These are phyloP conservation scores for Erynnis tages DNA, from an alignment of 2,888 invertebrate genomes.

Conservation along the genomic window DNA sequence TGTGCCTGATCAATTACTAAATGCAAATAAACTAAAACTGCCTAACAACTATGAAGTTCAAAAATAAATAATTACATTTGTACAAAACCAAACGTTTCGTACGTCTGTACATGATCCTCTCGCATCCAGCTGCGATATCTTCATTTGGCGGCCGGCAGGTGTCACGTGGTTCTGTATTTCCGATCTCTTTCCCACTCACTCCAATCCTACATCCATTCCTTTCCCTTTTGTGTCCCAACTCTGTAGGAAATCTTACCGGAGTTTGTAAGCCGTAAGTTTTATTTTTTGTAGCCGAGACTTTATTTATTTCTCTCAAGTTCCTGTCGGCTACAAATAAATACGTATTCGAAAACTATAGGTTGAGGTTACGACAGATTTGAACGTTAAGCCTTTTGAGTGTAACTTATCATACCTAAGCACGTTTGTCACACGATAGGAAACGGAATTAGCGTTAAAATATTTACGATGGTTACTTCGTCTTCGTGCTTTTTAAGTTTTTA, in stretches of 20 bases:
- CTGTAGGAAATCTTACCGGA: slow-evolving; percentile 64
- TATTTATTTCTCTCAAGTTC: slow-evolving; percentile 71
- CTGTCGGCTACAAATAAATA: slow-evolving; percentile 62
- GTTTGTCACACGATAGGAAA: too few relatives aligned
- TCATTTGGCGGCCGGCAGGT: slow-evolving; percentile 80
- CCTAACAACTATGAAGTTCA: too few relatives aligned
- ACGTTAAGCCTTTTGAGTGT: not conserved
- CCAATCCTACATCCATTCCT: slow-evolving; percentile 42
- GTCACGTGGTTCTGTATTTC: slow-evolving; percentile 64
- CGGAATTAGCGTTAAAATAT: too few relatives aligned
- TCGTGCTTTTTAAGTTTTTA: too few relatives aligned
- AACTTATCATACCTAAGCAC: slow-evolving; percentile 12
- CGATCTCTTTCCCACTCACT: slow-evolving; percentile 44
- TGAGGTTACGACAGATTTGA: slow-evolving; percentile 4
- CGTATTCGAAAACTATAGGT: slow-evolving; percentile 30
- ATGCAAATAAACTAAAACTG: too few relatives aligned
- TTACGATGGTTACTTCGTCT: too few relatives aligned
- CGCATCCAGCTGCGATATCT: slow-evolving; percentile 80
- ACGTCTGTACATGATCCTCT: slow-evolving; percentile 52
- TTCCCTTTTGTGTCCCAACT: slow-evolving; percentile 58
- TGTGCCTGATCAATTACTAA: too few relatives aligned
- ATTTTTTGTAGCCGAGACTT: slow-evolving; percentile 59
- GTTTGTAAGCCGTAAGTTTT: slow-evolving; percentile 47
- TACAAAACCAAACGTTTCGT: slow-evolving; percentile 43
- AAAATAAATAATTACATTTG: slow-evolving; percentile 1